A percentile compares a stretch with the other conserved stretches of the same genome.
phyloP scores from a whole-genome alignment of 2,113 vertebrate species.

The Rhabdornis inornatus region DNA sequence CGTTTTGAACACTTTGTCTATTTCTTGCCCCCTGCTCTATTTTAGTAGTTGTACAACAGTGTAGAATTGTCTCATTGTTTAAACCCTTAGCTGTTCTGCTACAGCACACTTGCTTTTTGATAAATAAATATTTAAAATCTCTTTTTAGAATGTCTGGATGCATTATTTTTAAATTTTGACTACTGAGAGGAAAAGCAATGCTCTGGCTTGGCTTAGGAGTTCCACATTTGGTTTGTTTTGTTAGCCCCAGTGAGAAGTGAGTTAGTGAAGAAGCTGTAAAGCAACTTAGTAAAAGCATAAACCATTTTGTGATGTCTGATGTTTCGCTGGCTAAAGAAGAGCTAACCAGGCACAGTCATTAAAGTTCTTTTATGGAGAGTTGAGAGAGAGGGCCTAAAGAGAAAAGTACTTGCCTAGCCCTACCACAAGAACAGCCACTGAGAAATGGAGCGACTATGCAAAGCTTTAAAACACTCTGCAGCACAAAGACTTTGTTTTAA shows the following conservation, averaged over 20 bases:
- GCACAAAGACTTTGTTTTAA: constrained; percentile 20
- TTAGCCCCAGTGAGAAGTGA: background rate
- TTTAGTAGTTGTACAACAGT: background rate
- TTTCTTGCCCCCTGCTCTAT: background rate
- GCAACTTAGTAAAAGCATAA: background rate
- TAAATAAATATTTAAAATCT: background rate
- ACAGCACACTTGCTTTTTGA: background rate
- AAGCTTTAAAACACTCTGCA: background rate
- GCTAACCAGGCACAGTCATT: background rate
- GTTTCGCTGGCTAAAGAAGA: background rate
- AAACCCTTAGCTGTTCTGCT: background rate
- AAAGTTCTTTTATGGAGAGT: background rate
- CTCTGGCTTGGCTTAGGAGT: background rate
- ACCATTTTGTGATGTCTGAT: background rate
- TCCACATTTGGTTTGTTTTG: constrained; percentile 6
- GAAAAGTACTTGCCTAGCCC: background rate
- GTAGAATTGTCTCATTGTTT: background rate
- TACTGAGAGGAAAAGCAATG: background rate
- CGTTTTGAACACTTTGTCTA: background rate
- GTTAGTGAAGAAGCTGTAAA: background rate
- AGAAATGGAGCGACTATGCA: background rate
- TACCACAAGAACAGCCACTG: background rate
- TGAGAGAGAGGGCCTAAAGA: background rate
- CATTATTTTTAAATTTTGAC: background rate
- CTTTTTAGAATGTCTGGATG: background rate